Evolutionary conservation across 2,113 vertebrate genomes (phyloP).

Genomic region (Prunella himalayana): DNA sequence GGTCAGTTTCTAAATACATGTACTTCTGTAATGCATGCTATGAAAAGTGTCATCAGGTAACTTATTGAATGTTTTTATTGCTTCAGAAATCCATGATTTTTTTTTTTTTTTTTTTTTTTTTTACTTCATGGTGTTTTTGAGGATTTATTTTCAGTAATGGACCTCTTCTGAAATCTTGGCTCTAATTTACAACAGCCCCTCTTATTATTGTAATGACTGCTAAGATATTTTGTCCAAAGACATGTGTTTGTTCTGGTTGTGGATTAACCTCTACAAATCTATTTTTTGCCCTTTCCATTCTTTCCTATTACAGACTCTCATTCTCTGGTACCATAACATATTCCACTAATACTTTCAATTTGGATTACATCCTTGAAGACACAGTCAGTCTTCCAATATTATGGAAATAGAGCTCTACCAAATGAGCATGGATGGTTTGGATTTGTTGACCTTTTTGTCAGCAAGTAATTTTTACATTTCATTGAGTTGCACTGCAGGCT

Average conservation of each 20-base stretch:
- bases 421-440: not conserved
- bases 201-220: not conserved
- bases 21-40: not conserved
- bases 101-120: not conserved
- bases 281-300: not conserved
- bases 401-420: not conserved
- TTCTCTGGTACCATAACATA: not conserved
- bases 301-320: not conserved
- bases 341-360: not conserved
- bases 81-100: fast-evolving
- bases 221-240: not conserved
- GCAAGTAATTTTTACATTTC: not conserved
- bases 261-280: not conserved
- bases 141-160: not conserved
- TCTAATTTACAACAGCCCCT: not conserved
- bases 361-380: not conserved
- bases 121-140: not conserved
- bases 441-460: not conserved
- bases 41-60: not conserved
- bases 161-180: not conserved
- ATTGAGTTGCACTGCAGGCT: not conserved
- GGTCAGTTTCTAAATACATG: not conserved
- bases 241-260: not conserved
- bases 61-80: not conserved
- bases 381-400: not conserved